Percentiles rank a stretch among this genome's conserved stretches.
These are phyloP conservation scores for Theocolax elegans DNA, from an alignment of 1,140 invertebrate genomes.

Conservation along the genomic window DNA sequence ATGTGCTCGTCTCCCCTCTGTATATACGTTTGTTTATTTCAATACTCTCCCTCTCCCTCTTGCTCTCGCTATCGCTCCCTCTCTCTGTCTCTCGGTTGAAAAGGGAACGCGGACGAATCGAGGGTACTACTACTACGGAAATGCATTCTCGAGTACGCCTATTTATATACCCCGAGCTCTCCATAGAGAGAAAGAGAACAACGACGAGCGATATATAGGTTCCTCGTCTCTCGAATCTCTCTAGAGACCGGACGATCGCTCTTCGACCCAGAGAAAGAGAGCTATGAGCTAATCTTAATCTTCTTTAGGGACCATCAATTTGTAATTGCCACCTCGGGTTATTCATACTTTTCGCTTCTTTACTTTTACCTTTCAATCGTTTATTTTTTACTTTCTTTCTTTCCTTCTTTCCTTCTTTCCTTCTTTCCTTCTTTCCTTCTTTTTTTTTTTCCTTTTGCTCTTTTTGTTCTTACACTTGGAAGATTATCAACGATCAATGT, in stretches of 20 bases:
- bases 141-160: conserved; percentile 13
- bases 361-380: too few species aligned
- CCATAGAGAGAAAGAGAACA: too few species aligned
- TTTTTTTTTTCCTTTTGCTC: not conserved
- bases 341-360: too few species aligned
- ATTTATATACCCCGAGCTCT: conserved; percentile 23
- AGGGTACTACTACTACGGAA: conserved; percentile 19
- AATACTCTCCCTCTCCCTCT: conserved; percentile 49
- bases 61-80: not conserved
- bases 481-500: too few species aligned
- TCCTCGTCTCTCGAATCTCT: not conserved
- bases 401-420: not conserved
- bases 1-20: conserved; percentile 58
- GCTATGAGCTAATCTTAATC: too few species aligned
- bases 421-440: not conserved
- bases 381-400: not conserved
- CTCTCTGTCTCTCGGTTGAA: not conserved
- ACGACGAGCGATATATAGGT: conserved; percentile 14
- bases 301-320: too few species aligned
- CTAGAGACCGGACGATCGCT: too few species aligned
- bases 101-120: not conserved
- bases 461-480: too few species aligned
- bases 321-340: too few species aligned
- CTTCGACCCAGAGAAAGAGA: too few species aligned
- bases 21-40: conserved; percentile 68